Conservation (phyloP, 2,888 invertebrate species). For the Lithophane socia region DNA sequence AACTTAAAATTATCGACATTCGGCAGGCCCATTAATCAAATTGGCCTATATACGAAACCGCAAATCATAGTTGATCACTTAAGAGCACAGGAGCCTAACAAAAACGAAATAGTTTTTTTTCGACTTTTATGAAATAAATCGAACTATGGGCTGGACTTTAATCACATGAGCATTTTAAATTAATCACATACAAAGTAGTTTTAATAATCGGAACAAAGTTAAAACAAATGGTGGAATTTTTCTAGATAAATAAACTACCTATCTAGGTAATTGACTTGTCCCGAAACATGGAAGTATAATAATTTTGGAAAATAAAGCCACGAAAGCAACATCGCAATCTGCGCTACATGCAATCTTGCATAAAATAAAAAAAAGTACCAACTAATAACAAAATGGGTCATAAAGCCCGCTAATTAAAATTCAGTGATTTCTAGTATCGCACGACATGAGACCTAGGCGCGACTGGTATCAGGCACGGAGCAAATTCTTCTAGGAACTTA, state of each 20-base stretch:
- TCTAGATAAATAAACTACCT: not conserved
- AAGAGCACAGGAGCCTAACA: slow-evolving; percentile 49
- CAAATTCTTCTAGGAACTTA: slow-evolving; percentile 76
- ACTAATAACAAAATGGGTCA: slow-evolving; percentile 43
- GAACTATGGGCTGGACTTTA: not conserved
- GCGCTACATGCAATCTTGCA: slow-evolving; percentile 21
- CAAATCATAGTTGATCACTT: slow-evolving; percentile 73
- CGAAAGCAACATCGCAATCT: not conserved
- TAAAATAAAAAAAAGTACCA: slow-evolving; percentile 38
- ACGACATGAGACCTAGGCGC: slow-evolving; percentile 73
- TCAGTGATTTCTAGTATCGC: slow-evolving; percentile 75
- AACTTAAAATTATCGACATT: slow-evolving; percentile 41
- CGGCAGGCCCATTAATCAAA: slow-evolving; percentile 64
- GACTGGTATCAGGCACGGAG: slow-evolving; percentile 82
- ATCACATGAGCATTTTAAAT: not conserved
- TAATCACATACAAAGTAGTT: not conserved
- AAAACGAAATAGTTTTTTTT: slow-evolving; percentile 35
- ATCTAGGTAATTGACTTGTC: not conserved
- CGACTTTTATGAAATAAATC: slow-evolving; percentile 19
- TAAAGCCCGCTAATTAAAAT: slow-evolving; percentile 74
- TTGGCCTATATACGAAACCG: slow-evolving; percentile 62
- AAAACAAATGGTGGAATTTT: not conserved
- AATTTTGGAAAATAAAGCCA: slow-evolving; percentile 12
- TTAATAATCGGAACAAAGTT: not conserved
- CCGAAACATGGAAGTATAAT: not conserved